A percentile compares a stretch with the other conserved stretches of the same genome.
phyloP scores from a whole-genome alignment of 2,888 invertebrate genomes.

The Cryptophagus acutangulus region DNA sequence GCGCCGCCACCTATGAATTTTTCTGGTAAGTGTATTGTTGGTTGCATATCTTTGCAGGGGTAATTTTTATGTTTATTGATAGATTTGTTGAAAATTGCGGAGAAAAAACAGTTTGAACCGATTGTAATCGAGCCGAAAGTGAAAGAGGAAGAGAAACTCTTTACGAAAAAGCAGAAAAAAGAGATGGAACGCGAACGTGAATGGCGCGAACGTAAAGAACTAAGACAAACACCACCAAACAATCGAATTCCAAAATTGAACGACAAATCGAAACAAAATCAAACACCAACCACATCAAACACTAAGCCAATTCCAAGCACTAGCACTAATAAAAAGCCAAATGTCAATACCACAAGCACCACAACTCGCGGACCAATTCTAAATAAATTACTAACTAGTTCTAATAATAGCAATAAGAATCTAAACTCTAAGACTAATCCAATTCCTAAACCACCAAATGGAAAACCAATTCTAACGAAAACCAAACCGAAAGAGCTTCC shows the following conservation, averaged over 20 bases:
- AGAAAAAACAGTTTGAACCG: slow-evolving; percentile 78
- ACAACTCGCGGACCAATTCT: slow-evolving; percentile 7
- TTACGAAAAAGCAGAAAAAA: slow-evolving; percentile 76
- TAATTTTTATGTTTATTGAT: slow-evolving; percentile 26
- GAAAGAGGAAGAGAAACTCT: slow-evolving; percentile 60
- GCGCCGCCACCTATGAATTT: slow-evolving; percentile 74
- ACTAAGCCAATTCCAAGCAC: neutral
- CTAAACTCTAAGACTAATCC: no score
- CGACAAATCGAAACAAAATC: slow-evolving; percentile 18
- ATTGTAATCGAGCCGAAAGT: slow-evolving; percentile 56
- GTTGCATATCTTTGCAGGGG: neutral
- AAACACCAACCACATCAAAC: neutral
- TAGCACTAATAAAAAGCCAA: no score
- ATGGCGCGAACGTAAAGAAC: slow-evolving; percentile 53
- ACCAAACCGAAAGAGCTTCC: slow-evolving; percentile 43
- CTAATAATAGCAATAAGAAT: no score
- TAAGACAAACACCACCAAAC: slow-evolving; percentile 24
- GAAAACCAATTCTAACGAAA: slow-evolving; percentile 34
- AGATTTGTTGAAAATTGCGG: slow-evolving; percentile 74
- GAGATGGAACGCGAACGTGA: slow-evolving; percentile 71
- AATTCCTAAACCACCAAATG: no score
- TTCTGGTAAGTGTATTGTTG: slow-evolving; percentile 43
- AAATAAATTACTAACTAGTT: slow-evolving; percentile 16
- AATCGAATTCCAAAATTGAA: slow-evolving; percentile 54
- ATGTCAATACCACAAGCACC: no score